Conservation (phyloP, 2,113 vertebrate genomes). For the Pygoscelis adeliae region DNA sequence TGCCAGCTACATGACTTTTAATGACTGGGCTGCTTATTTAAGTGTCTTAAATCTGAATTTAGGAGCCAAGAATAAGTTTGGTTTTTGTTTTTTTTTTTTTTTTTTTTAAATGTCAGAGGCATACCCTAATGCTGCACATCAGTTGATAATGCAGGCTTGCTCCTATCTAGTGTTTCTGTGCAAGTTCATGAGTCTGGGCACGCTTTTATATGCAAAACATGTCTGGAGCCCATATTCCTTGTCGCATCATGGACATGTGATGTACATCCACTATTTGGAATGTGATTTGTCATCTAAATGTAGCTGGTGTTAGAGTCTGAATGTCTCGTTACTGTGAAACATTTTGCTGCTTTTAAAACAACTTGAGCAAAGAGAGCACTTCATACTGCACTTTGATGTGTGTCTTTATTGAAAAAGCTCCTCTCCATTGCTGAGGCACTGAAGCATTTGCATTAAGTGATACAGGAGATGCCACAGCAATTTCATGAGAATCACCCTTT, state of each 20-base stretch:
- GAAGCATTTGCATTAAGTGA: conserved; percentile 74
- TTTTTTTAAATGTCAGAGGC: neutral
- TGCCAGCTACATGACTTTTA: neutral
- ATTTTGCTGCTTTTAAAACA: conserved; percentile 59
- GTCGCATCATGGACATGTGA: conserved; percentile 44
- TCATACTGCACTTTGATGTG: conserved; percentile 56
- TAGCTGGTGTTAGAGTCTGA: conserved; percentile 57
- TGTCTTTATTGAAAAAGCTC: conserved; percentile 66
- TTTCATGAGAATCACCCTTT: conserved; percentile 76
- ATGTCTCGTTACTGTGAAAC: conserved; percentile 47
- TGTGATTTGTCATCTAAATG: conserved; percentile 68
- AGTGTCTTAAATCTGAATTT: neutral
- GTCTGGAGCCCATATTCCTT: conserved; percentile 55
- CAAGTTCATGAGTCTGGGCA: conserved; percentile 41
- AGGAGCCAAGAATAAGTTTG: neutral
- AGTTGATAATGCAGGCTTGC: neutral
- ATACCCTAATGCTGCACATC: neutral
- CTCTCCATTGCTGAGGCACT: conserved; percentile 65
- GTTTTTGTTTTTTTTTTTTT: neutral
- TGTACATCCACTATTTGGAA: conserved; percentile 65
- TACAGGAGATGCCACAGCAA: conserved; percentile 67
- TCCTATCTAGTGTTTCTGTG: conserved; percentile 22
- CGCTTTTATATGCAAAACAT: conserved; percentile 68
- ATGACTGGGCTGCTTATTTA: neutral
- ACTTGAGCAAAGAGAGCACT: conserved; percentile 57